Evolutionary conservation across 2,797 vertebrate genomes (phyloP).

Genomic region (Sebastes itinus): DNA sequence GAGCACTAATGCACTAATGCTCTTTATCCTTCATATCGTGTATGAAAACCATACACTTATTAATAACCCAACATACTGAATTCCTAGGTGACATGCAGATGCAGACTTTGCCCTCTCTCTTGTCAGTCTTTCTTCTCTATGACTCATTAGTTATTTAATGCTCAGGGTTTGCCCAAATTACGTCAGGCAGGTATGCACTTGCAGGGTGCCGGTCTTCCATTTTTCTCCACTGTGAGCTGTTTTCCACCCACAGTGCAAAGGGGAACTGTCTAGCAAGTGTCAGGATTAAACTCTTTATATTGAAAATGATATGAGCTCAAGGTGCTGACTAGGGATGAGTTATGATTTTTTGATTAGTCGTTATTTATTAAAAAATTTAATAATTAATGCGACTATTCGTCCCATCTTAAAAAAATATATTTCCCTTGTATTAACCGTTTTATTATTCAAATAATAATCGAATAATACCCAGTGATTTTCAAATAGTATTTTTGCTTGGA

Average conservation of each 20-base stretch:
- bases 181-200: not conserved
- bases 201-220: not conserved
- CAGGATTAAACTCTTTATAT: not conserved
- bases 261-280: not conserved
- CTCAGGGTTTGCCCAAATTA: slow-evolving; percentile 6
- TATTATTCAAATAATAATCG: no score
- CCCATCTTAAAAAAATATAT: no score
- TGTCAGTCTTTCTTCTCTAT: slow-evolving; percentile 18
- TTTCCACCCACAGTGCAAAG: not conserved
- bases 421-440: no score
- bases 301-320: not conserved
- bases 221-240: not conserved
- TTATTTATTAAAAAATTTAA: no score
- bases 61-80: not conserved
- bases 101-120: slow-evolving; percentile 35
- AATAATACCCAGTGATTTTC: no score
- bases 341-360: no score
- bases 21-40: not conserved
- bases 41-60: not conserved
- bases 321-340: not conserved
- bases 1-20: not conserved
- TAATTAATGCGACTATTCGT: no score
- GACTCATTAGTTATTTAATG: slow-evolving; percentile 33
- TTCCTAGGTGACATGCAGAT: not conserved
- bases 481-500: no score